phyloP scores from a whole-genome alignment of 1,140 invertebrate genomes.

The Drosophila murphyi region DNA sequence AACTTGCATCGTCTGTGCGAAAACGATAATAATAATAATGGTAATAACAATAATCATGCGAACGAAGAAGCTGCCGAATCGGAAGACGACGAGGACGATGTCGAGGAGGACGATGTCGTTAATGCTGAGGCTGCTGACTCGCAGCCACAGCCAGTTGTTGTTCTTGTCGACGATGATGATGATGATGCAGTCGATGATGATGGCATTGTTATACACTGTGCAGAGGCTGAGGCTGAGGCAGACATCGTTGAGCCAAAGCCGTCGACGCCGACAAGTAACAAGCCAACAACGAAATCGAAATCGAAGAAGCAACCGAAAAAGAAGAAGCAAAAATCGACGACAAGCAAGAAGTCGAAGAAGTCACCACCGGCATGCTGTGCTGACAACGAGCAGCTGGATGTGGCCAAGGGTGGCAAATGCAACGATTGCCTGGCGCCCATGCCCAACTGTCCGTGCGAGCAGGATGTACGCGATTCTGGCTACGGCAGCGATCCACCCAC shows the following conservation, averaged over 20 bases:
- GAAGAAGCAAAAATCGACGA: constrained; percentile 69
- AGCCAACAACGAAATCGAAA: constrained; percentile 79
- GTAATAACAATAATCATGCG: constrained; percentile 27
- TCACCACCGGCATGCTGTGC: constrained; percentile 2
- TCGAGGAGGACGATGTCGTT: constrained; percentile 42
- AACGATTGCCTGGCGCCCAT: constrained; percentile 65
- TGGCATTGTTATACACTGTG: constrained; percentile 55
- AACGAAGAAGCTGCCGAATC: constrained; percentile 58
- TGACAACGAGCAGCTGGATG: constrained; percentile 45
- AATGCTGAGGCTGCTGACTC: constrained; percentile 7
- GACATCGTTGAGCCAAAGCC: constrained; percentile 24
- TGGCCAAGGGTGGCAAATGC: constrained; percentile 57
- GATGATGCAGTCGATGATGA: constrained; percentile 63
- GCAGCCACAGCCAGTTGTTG: constrained; percentile 16
- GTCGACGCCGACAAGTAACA: constrained; percentile 35
- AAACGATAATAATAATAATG: constrained; percentile 29
- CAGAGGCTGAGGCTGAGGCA: constrained; percentile 26
- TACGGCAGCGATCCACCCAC: constrained; percentile 89
- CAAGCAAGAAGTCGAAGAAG: constrained; percentile 42
- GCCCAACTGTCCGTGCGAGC: constrained; percentile 84
- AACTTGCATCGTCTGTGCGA: constrained; percentile 77
- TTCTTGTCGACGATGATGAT: background rate
- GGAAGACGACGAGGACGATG: constrained; percentile 54
- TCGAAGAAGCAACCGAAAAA: constrained; percentile 78
- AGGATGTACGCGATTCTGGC: constrained; percentile 89